Evolutionary conservation across 1,140 invertebrate genomes (phyloP), one percentile per base, ranked within the genome.

Genomic region (Hylaeus volcanicus): DNA sequence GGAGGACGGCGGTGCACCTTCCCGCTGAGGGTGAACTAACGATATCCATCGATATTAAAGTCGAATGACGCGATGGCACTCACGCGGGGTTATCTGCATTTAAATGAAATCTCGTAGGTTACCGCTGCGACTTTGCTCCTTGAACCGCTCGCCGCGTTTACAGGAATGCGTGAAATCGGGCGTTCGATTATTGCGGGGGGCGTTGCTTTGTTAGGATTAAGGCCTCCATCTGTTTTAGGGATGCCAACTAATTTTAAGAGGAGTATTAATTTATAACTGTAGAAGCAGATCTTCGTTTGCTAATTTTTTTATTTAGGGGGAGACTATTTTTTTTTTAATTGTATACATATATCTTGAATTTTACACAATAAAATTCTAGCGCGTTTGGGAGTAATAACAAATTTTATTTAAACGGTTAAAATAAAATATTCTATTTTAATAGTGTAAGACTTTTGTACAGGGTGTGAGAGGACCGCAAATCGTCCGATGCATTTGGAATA

Each of bases 31-130:
- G 78, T 71, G 55, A 83, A 83, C 84, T 88, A 88, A 88, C 86
- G 82, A 89, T 88, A 88, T 82, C 88, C 82, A 89, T 88, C 87
- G 87, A 88, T 89, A 89, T 88, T 88, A 86, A 82, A 86, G 76
- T 79, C 79, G 65, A 86, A 84, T 82, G 74, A 84, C 78, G 66
- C 72, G 68, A 74, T 70, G 66, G 61, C 80, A 81, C 80, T 85
- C 86, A 83, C 80, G 85, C 71, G 12, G 6, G 63, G 60, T 85
- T 81, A 89, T 89, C 86, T 89, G 85, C 88, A 89, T 89, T 89
- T 89, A 89, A 89, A 89, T 89, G 88, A 89, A 89, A 89, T 78
- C 82, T 74, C 71, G 64, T 45, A 61, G 82, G 71, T 66, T 60
- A 71, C 48, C 39, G n/a, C 60, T 48, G n/a, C 11, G 60, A 51